Evolutionary conservation across 2,888 invertebrate genomes (phyloP).

Genomic region (Athalia cordata): DNA sequence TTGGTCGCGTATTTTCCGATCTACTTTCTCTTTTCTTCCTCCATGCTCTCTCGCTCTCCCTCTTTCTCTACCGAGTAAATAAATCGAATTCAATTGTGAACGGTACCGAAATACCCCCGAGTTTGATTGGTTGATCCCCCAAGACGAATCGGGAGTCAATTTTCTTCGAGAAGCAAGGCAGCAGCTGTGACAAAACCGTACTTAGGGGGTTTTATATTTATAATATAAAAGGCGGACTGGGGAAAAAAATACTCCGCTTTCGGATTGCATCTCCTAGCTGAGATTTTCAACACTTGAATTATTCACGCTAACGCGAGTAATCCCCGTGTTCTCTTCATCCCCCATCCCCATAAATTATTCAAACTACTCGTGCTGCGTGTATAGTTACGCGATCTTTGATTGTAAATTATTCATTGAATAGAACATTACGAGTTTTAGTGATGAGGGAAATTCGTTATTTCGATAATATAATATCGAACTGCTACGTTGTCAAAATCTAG

Average conservation of each 20-base stretch:
- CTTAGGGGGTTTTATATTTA: not conserved
- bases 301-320: slow-evolving; percentile 6
- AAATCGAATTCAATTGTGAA: slow-evolving; percentile 23
- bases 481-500: no score
- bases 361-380: not conserved
- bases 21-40: not conserved
- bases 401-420: no score
- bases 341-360: not conserved
- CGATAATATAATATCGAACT: no score
- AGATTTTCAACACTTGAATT: slow-evolving; percentile 22
- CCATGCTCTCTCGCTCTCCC: not conserved
- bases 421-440: no score
- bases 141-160: slow-evolving; percentile 25
- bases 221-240: not conserved
- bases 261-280: not conserved
- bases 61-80: not conserved
- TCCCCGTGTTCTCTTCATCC: not conserved
- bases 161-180: not conserved
- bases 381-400: no score
- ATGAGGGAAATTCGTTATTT: no score
- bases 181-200: not conserved
- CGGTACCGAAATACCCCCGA: slow-evolving; percentile 10
- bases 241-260: not conserved
- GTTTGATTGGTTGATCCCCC: slow-evolving; percentile 19
- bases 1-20: not conserved